phyloP scores from a whole-genome alignment of 2,113 vertebrate genomes.

The Podilymbus podiceps region DNA sequence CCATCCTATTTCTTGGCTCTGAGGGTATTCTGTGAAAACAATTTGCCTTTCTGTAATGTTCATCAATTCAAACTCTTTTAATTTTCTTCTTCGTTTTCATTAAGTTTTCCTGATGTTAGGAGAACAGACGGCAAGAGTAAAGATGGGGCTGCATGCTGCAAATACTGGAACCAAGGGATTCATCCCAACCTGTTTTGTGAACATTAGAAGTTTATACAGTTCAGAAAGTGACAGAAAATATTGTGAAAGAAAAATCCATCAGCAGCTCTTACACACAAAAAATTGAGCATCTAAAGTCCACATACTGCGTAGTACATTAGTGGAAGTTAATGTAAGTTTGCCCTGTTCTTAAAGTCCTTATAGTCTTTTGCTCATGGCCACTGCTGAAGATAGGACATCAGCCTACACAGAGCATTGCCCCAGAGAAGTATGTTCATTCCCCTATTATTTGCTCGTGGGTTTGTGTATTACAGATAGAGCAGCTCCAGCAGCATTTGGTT shows the following conservation, averaged over 20 bases:
- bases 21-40: not conserved
- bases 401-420: not conserved
- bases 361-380: not conserved
- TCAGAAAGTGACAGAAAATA: not conserved
- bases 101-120: not conserved
- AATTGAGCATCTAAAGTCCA: not conserved
- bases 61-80: not conserved
- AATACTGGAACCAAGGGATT: not conserved
- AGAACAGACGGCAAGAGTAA: not conserved
- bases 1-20: not conserved
- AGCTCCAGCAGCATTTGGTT: not conserved
- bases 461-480: not conserved
- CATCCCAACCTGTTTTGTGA: not conserved
- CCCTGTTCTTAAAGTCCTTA: not conserved
- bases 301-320: not conserved
- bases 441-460: not conserved
- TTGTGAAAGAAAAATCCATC: not conserved
- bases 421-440: not conserved
- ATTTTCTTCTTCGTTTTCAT: not conserved
- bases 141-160: not conserved
- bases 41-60: not conserved
- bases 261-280: not conserved
- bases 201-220: not conserved
- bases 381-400: not conserved
- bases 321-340: not conserved